Conservation (phyloP, 2,113 vertebrate species). For the Planiliza haematocheilus region DNA sequence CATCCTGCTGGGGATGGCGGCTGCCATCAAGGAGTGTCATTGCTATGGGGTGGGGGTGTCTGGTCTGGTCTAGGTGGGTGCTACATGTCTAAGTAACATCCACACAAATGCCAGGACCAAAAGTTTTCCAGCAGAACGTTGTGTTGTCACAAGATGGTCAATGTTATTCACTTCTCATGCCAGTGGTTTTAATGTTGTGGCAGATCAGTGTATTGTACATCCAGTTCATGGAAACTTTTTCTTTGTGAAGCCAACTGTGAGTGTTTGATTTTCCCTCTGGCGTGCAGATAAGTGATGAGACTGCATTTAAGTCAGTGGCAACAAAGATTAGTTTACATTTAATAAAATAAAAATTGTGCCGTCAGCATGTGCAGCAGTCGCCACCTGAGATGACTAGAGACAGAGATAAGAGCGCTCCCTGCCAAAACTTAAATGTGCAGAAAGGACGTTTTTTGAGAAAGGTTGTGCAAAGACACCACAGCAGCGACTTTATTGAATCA, state of each 20-base stretch:
- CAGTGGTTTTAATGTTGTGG: too few relatives aligned
- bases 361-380: slow-evolving; percentile 51
- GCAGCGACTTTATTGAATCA: not conserved
- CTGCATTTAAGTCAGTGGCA: slow-evolving; percentile 31
- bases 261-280: slow-evolving; percentile 22
- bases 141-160: too few relatives aligned
- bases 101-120: too few relatives aligned
- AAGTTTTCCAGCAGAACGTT: too few relatives aligned
- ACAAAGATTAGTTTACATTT: slow-evolving; percentile 56
- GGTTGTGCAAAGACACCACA: not conserved
- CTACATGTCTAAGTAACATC: too few relatives aligned
- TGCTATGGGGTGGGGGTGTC: too few relatives aligned
- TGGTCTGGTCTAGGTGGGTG: too few relatives aligned
- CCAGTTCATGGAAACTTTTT: slow-evolving; percentile 20
- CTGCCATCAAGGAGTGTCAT: too few relatives aligned
- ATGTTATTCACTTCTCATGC: too few relatives aligned
- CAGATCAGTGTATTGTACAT: not conserved
- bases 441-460: slow-evolving; percentile 3
- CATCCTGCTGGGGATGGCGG: too few relatives aligned
- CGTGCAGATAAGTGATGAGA: slow-evolving; percentile 51
- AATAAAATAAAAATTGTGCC: slow-evolving; percentile 47
- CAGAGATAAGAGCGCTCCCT: not conserved
- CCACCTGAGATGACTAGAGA: slow-evolving; percentile 39
- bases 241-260: slow-evolving; percentile 13
- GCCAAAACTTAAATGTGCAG: not conserved